Percentiles rank a stretch among this genome's conserved stretches.
Conservation (phyloP, 1,140 invertebrate species). For the Dendroctonus ponderosae region DNA sequence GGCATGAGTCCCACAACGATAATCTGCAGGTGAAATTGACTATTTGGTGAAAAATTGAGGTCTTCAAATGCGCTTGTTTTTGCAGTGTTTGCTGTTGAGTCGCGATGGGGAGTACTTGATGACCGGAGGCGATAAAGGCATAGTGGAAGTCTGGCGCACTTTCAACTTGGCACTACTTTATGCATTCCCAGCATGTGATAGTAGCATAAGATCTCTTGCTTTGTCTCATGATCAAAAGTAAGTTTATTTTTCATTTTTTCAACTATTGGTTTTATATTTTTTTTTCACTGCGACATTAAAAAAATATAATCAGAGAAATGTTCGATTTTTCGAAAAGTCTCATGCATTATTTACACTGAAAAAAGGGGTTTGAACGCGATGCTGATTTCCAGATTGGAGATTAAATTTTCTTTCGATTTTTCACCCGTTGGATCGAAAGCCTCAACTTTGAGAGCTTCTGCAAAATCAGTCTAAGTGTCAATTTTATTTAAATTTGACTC, state of each 20-base stretch:
- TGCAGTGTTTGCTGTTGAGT: conserved; percentile 88
- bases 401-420: no score
- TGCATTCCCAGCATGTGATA: conserved; percentile 95
- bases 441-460: no score
- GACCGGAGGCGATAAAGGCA: conserved; percentile 93
- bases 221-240: conserved; percentile 97
- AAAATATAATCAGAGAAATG: no score
- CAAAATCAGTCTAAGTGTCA: no score
- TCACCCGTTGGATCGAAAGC: no score
- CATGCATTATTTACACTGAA: no score
- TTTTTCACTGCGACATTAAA: no score
- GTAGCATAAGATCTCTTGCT: conserved; percentile 86
- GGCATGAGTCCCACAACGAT: conserved; percentile 90
- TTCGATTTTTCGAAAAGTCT: no score
- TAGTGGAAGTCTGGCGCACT: conserved; percentile 97
- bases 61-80: conserved; percentile 5
- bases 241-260: conserved; percentile 47
- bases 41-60: conserved; percentile 17
- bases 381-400: no score
- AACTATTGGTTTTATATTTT: no score
- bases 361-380: no score
- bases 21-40: conserved; percentile 78
- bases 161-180: conserved; percentile 96
- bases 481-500: no score
- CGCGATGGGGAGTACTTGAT: conserved; percentile 98